Conservation (phyloP, 2,888 invertebrate species). For the Ennomos fuscantarius region DNA sequence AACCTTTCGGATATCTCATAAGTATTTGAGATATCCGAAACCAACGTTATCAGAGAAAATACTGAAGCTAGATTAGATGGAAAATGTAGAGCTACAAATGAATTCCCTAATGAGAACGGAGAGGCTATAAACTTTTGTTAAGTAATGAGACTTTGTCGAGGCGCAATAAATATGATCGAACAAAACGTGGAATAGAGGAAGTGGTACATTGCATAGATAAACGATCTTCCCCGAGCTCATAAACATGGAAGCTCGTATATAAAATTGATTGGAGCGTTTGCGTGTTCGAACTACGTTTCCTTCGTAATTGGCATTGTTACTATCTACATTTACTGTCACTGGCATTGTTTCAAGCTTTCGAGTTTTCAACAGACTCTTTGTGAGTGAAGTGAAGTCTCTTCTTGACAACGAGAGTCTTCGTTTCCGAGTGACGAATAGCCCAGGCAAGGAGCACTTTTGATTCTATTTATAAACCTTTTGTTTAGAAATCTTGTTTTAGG, state of each 20-base stretch:
- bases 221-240: constrained; percentile 61
- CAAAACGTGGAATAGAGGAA: constrained; percentile 75
- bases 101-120: constrained; percentile 72
- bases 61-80: constrained; percentile 51
- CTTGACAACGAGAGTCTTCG: constrained; percentile 51
- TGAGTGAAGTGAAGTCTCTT: constrained; percentile 65
- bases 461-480: constrained; percentile 59
- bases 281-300: constrained; percentile 73
- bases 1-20: constrained; percentile 38
- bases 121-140: constrained; percentile 60
- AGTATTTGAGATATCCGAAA: constrained; percentile 47
- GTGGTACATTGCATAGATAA: constrained; percentile 77
- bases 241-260: constrained; percentile 67
- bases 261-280: constrained; percentile 68
- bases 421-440: constrained; percentile 60
- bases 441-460: constrained; percentile 61
- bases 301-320: constrained; percentile 70
- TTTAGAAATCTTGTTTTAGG: constrained; percentile 53
- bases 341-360: constrained; percentile 64
- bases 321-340: constrained; percentile 42
- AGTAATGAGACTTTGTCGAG: constrained; percentile 65
- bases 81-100: constrained; percentile 60
- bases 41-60: constrained; percentile 58
- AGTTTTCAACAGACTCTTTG: constrained; percentile 67
- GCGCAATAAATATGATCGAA: constrained; percentile 77